Base-by-base conservation (phyloP, 2,888 invertebrate genomes). In the Apodemia duryi region DNA sequence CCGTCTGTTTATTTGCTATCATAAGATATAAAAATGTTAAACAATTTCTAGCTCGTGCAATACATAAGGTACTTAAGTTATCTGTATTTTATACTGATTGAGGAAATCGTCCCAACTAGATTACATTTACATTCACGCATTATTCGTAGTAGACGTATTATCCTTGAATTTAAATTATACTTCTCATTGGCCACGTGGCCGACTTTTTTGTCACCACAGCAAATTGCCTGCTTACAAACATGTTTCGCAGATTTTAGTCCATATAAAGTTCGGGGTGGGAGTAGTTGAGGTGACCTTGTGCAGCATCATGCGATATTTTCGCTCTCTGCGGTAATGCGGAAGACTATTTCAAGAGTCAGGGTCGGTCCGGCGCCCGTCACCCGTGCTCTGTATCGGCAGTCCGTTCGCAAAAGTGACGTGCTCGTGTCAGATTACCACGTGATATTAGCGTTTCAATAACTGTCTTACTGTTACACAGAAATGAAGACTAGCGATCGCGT, bases 321-420 rank as follows among this genome's bases (percentile, higher is more conserved):
- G 88, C 87, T 84, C 83, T 84, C 83, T 75, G 76, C 84, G 83
- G 84, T 88, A 87, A 91, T 84, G 87, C 91, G 91, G 91, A 91
- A 91, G 91, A 90, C 91, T 91, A 91, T 91, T 91, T 91, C 90
- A 91, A 91, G 92, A 91, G 91, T 90, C 91, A 92, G 89, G 91
- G 91, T 81, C 90, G 76, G 73, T 64, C 63, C 70, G 78, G 78
- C 83, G 82, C 83, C 85, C 84, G 83, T 81, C 84, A 81, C 85
- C 83, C 82, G 80, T 73, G 72, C 71, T 70, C 70, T 70, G 66
- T 57, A 68, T 65, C 66, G 63, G 63, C 38, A 7, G 38, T 7
- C 7, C 38, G 38, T 62, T 69, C 71, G 73, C 74, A 76, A 64
- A 66, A 52, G 63, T 71, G 70, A 71, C 72, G 72, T 69, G 64